Conservation (phyloP, 1,140 invertebrate genomes). For the Nomia melanderi region DNA sequence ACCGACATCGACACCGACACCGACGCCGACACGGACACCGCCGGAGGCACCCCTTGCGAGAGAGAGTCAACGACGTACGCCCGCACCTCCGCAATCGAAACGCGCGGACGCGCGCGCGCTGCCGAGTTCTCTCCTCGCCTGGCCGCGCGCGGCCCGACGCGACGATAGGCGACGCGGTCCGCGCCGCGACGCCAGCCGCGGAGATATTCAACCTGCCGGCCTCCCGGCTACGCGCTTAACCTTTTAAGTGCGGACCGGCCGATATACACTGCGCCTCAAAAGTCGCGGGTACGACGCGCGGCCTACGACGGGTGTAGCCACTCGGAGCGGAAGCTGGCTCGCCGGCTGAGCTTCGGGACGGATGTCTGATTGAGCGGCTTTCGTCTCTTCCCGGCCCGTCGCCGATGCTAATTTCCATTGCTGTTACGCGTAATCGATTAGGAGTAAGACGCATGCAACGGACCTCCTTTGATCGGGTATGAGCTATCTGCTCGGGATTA, state of each 20-base stretch:
- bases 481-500: no score
- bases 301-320: not conserved
- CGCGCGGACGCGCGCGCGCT: not conserved
- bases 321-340: no score
- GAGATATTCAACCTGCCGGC: slow-evolving; percentile 63
- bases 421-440: no score
- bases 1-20: slow-evolving; percentile 34
- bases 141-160: not conserved
- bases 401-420: no score
- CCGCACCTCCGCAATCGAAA: not conserved
- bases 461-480: no score
- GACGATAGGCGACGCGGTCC: not conserved
- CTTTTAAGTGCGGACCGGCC: slow-evolving; percentile 45
- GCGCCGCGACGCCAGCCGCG: slow-evolving; percentile 43
- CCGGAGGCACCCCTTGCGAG: not conserved
- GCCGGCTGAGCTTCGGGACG: no score
- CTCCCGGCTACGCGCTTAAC: slow-evolving; percentile 55
- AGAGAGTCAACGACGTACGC: slow-evolving; percentile 13
- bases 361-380: no score
- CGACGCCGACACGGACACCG: slow-evolving; percentile 10
- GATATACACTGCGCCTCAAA: slow-evolving; percentile 15
- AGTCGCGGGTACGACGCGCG: not conserved
- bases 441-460: no score
- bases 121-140: not conserved
- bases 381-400: no score